Conservation (phyloP, 2,113 vertebrate species). For the Tonatia bakeri region DNA sequence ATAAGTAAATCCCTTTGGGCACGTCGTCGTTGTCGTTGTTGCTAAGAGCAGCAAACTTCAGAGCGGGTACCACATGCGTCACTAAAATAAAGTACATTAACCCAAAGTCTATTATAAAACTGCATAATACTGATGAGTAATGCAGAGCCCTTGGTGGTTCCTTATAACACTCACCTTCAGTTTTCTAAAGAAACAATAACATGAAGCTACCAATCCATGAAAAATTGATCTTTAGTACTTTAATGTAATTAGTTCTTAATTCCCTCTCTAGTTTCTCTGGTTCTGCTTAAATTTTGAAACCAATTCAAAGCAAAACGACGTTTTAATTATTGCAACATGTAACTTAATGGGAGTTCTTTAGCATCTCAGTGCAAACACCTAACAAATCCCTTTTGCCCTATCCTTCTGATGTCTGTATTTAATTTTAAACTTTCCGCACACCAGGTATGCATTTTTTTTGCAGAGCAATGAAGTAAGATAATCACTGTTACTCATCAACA, state of each 20-base stretch:
- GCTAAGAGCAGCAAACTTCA: not conserved
- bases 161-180: slow-evolving; percentile 46
- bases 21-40: not conserved
- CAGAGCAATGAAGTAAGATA: slow-evolving; percentile 13
- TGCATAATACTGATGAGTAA: slow-evolving; percentile 36
- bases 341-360: slow-evolving; percentile 59
- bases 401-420: slow-evolving; percentile 56
- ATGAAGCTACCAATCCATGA: slow-evolving; percentile 56
- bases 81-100: not conserved
- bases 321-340: slow-evolving; percentile 72
- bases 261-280: slow-evolving; percentile 64
- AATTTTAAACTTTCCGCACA: slow-evolving; percentile 61
- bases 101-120: slow-evolving; percentile 39
- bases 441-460: slow-evolving; percentile 8
- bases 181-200: slow-evolving; percentile 63
- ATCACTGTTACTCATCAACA: not conserved
- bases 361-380: slow-evolving; percentile 61
- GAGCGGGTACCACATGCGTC: not conserved
- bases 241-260: slow-evolving; percentile 76
- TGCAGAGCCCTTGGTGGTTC: slow-evolving; percentile 51
- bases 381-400: not conserved
- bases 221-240: slow-evolving; percentile 70
- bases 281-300: slow-evolving; percentile 75
- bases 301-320: slow-evolving; percentile 72
- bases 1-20: not conserved